A percentile compares a stretch with the other conserved stretches of the same genome.
These are phyloP conservation scores for Glareola pratincola DNA, from an alignment of 2,113 vertebrate genomes.

Conservation along the genomic window DNA sequence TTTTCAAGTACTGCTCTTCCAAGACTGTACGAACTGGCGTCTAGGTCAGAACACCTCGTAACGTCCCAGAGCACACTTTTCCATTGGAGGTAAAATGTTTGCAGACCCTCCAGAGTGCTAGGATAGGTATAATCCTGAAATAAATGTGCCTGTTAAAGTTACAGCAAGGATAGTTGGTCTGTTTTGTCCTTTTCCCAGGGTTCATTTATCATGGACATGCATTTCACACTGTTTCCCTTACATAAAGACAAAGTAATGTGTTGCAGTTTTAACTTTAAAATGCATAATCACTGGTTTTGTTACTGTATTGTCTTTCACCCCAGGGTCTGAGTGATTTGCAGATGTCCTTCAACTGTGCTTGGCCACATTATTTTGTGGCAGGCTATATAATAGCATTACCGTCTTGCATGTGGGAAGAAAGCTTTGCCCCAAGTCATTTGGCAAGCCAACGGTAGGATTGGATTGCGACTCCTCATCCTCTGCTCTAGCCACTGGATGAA, in stretches of 20 bases:
- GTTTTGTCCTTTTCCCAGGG: not conserved
- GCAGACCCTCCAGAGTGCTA: not conserved
- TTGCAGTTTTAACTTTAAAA: not conserved
- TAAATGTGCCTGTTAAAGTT: not conserved
- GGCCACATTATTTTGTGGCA: not conserved
- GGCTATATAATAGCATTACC: not conserved
- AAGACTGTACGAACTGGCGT: accelerated
- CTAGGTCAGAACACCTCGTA: not conserved
- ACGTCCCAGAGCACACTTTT: accelerated
- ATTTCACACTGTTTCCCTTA: not conserved
- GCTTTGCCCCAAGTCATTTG: not conserved
- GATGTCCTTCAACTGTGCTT: not conserved
- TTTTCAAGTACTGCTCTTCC: not conserved
- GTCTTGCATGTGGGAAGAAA: not conserved
- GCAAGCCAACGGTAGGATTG: accelerated
- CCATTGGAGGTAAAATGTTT: not conserved
- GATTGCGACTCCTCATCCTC: not conserved
- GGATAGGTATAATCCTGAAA: not conserved
- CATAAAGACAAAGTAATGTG: not conserved
- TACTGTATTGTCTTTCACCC: not conserved
- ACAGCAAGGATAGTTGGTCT: not conserved
- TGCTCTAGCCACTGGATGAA: not conserved
- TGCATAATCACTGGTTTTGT: accelerated
- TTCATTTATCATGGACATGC: not conserved
- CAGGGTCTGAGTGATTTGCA: not conserved